These are phyloP conservation scores for Orthosia cruda DNA, from an alignment of 2,888 invertebrate genomes.

Conservation along the genomic window DNA sequence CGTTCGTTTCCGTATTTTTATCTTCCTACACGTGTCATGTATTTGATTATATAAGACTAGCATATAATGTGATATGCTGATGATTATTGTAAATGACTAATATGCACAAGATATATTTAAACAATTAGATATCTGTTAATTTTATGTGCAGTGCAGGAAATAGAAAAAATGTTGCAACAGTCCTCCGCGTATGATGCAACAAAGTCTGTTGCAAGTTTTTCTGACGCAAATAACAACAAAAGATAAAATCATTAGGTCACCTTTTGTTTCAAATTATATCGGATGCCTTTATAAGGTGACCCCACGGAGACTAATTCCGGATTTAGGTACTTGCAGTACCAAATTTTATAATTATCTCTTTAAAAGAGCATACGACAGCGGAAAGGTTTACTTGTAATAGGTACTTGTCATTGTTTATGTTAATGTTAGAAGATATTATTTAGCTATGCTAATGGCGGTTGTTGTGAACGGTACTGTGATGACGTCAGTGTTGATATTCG, in stretches of 20 bases:
- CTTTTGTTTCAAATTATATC: slow-evolving; percentile 24
- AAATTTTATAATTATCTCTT: background rate
- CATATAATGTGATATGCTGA: slow-evolving; percentile 49
- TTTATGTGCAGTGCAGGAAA: slow-evolving; percentile 52
- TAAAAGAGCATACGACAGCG: slow-evolving; percentile 22
- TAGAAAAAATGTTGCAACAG: slow-evolving; percentile 46
- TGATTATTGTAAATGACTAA: slow-evolving; percentile 64
- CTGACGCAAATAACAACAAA: slow-evolving; percentile 25
- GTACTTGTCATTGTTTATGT: slow-evolving; percentile 50
- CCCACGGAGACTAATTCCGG: background rate
- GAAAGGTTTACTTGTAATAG: slow-evolving; percentile 45
- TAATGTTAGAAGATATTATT: slow-evolving; percentile 56
- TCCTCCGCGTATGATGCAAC: slow-evolving; percentile 43
- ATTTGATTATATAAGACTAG: slow-evolving; percentile 65
- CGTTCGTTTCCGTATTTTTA: slow-evolving; percentile 66
- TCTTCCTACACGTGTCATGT: slow-evolving; percentile 68
- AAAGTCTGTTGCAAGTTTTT: slow-evolving; percentile 20
- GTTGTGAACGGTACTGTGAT: slow-evolving; percentile 59
- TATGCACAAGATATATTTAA: slow-evolving; percentile 43
- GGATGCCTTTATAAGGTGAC: background rate
- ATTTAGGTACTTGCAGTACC: background rate
- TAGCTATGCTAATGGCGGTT: slow-evolving; percentile 56
- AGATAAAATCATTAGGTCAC: slow-evolving; percentile 10
- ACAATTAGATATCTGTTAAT: slow-evolving; percentile 38
- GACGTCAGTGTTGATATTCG: slow-evolving; percentile 75